Evolutionary conservation across 2,113 vertebrate species (phyloP).

Genomic region (Hydrolagus affinis): DNA sequence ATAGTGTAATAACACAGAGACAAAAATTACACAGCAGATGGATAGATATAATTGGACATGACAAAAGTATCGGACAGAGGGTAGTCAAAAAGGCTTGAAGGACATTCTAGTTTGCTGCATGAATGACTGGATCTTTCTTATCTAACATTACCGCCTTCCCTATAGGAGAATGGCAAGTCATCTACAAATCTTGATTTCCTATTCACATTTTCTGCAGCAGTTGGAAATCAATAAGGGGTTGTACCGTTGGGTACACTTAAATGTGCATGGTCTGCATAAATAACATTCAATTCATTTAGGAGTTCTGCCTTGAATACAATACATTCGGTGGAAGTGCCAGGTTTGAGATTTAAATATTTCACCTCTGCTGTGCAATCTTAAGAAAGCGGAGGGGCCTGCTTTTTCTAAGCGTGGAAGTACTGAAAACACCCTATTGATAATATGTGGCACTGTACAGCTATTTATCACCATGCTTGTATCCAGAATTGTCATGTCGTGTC

Average conservation of each 20-base stretch:
- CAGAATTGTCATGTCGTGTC: too few relatives aligned
- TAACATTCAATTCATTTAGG: background rate
- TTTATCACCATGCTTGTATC: too few relatives aligned
- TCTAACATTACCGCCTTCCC: background rate
- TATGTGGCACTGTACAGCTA: too few relatives aligned
- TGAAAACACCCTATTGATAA: too few relatives aligned
- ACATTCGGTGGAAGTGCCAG: too few relatives aligned
- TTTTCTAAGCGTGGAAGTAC: too few relatives aligned
- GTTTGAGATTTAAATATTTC: too few relatives aligned
- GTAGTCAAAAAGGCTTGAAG: slow-evolving; percentile 11
- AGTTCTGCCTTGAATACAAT: too few relatives aligned
- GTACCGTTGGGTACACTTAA: slow-evolving; percentile 4
- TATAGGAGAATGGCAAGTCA: background rate
- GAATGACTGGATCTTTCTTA: slow-evolving; percentile 6
- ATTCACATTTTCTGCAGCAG: background rate
- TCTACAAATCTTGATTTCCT: background rate
- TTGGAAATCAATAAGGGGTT: slow-evolving; percentile 11
- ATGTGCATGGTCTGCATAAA: slow-evolving; percentile 16
- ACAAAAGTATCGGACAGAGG: background rate
- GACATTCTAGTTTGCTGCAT: background rate
- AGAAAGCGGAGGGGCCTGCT: too few relatives aligned
- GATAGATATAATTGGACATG: slow-evolving; percentile 3
- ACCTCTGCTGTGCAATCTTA: too few relatives aligned
- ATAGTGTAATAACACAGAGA: slow-evolving; percentile 22
- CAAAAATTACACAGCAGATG: slow-evolving; percentile 17